Base-by-base conservation (phyloP, 2,888 invertebrate species). In the Prenolepis imparis region DNA sequence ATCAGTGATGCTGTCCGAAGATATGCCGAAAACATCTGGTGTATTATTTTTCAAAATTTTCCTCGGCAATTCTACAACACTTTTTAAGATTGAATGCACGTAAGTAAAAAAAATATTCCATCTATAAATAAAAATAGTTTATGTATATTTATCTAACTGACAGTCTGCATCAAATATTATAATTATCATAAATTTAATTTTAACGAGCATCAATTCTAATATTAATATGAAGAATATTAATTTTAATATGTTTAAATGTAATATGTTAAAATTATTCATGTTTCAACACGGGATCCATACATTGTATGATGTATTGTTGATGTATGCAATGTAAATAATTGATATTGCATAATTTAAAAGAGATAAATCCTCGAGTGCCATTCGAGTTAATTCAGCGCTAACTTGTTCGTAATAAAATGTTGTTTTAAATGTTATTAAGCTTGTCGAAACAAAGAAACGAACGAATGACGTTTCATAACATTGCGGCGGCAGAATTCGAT, bases 71-170 rank as follows among this genome's bases (percentile, higher is more conserved):
- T 92, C 94, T 9, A 92, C 93, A 1, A 95, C 95, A 1, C 91
- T 92, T 44, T 96, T 96, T 84, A 92, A 94, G 77, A 94, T 96
- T 59, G 92, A 93, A 84, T 95, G 95, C 94, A 95, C 95, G 96
- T 96, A 93, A 94, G 95, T 86, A 63, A 55, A 21, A 55, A 21
- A 36, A 59, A 24, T 18, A 6, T 11, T 28, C 2, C 15, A 24
- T 15, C 6, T 9, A 28, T n/a, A 57, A 18, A n/a, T 15, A 41
- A 28, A 73, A 5, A 21, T 52, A 11, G 39, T 59, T 59, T 41
- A 61, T 24, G 36, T 5, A 59, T 44, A 61, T 24, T 44, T 9
- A 59, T 44, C 59, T 32, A 41, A 1, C 63, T 61, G 24, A 21
- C 12, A 28, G 1, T 24, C n/a, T 55, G 5, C 41, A 39, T 32